Base-by-base conservation (phyloP, 2,797 vertebrate species). In the Melanotaenia trifasciata region DNA sequence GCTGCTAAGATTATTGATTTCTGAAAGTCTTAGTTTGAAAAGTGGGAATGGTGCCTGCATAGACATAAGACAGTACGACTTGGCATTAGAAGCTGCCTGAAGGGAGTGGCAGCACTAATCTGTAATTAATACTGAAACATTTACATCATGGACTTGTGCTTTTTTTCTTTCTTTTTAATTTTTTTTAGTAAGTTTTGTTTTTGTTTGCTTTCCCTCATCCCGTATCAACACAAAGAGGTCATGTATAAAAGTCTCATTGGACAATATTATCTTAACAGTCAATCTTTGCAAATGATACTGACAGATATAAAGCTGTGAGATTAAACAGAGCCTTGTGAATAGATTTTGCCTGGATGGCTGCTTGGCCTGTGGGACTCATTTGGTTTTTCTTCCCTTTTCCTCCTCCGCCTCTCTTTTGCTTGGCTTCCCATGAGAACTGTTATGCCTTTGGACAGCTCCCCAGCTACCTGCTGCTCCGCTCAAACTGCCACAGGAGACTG, bases 391-490 rank as follows among this genome's bases (percentile, higher is more conserved):
- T 76, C 45, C 30, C 57, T 70, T 82, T 50, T 65, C 53, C 74
- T 65, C 69, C 61, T 67, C 60, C 67, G 45, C 58, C 28, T 85
- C 67, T 90, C 85, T 92, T 90, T 89, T 92, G 91, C 90, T 90
- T 86, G 91, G 83, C 85, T 92, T 93, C 85, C 84, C 88, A 56
- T 51, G 74, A 85, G 90, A 92, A 76, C 76, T 43, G 60, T 84
- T 89, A 94, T 90, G 58, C 70, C 71, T 91, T 85, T 88, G 83
- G 90, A 93, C 87, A 91, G 85, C 84, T 94, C 87, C 85, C 76
- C 65, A 83, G 89, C 88, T 91, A 90, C 94, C 92, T 92, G 91
- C 91, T 93, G 91, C 81, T 93, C 83, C 73, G 58, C 88, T 84
- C 87, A 86, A 88, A 76, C 82, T 76, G 87, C 85, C 81, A 57